phyloP scores from a whole-genome alignment of 2,888 invertebrate species.

The Eilema caniola region DNA sequence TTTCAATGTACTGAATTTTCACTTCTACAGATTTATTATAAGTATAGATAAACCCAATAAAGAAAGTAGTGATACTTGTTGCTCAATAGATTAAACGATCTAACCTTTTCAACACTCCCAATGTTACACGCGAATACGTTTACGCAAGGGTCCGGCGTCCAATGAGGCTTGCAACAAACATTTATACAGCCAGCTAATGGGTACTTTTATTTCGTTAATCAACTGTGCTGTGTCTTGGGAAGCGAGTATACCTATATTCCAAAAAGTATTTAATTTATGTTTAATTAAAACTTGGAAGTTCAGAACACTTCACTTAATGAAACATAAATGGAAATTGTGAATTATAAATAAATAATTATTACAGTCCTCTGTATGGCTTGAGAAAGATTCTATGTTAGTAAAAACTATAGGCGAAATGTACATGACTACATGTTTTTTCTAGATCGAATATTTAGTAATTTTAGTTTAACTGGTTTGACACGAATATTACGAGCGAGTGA shows the following conservation, averaged over 20 bases:
- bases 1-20: no score
- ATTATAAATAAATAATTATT: no score
- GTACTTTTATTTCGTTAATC: conserved; percentile 3
- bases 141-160: background rate
- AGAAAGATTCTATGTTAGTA: no score
- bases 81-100: background rate
- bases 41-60: no score
- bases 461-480: no score
- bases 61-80: background rate
- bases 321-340: background rate
- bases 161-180: conserved; percentile 5
- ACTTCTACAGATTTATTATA: no score
- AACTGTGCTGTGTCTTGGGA: background rate
- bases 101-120: background rate
- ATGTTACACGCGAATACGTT: background rate
- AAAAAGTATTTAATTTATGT: background rate
- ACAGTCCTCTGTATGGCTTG: no score
- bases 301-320: background rate
- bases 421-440: no score
- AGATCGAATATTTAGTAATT: no score
- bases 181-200: background rate
- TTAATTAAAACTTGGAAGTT: background rate
- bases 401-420: no score
- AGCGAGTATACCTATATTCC: background rate
- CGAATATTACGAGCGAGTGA: no score